Percentiles rank a stretch among this genome's conserved stretches.
phyloP scores from a whole-genome alignment of 2,113 vertebrate genomes.

The Entosphenus tridentatus region DNA sequence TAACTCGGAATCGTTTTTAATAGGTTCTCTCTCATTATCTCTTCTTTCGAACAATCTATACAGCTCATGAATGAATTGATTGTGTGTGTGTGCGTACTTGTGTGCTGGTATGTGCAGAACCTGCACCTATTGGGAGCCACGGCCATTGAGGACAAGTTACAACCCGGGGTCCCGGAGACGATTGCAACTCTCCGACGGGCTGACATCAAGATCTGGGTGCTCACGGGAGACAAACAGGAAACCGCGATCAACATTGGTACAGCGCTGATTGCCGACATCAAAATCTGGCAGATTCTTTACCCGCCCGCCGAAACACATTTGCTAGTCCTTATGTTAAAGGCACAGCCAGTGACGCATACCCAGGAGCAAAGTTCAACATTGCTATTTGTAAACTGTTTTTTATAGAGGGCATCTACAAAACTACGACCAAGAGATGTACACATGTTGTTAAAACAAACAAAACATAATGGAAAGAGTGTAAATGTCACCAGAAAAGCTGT shows the following conservation, averaged over 20 bases:
- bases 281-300: not conserved
- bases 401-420: no score
- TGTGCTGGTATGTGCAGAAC: not conserved
- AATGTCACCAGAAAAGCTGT: no score
- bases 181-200: constrained; percentile 54
- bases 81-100: not conserved
- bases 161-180: constrained; percentile 82
- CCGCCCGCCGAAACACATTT: not conserved
- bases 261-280: not conserved
- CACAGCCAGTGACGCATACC: no score
- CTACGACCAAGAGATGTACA: no score
- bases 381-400: no score
- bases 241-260: constrained; percentile 68
- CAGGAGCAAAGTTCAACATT: no score
- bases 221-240: constrained; percentile 94
- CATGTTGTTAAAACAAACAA: no score
- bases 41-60: no score
- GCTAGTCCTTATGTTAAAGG: no score
- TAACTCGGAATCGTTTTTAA: no score
- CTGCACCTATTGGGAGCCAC: constrained; percentile 41
- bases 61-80: not conserved
- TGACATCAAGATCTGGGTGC: constrained; percentile 87
- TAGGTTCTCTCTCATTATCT: no score
- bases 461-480: no score
- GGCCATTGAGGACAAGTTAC: constrained; percentile 73